These are phyloP conservation scores for Donacobius atricapilla DNA, from an alignment of 2,113 vertebrate genomes.

Conservation along the genomic window DNA sequence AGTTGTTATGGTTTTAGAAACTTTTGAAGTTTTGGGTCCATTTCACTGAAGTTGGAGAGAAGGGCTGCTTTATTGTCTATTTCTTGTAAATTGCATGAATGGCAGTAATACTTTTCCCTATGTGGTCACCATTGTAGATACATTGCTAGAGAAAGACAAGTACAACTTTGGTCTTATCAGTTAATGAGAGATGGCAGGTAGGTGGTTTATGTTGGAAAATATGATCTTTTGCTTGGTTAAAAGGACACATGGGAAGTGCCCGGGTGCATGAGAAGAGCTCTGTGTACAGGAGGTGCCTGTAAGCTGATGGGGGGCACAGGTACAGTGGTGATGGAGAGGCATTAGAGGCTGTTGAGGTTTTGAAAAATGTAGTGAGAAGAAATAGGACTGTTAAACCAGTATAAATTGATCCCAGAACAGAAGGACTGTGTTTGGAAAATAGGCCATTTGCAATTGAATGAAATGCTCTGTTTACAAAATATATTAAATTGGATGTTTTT, in stretches of 20 bases:
- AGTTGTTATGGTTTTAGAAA: not conserved
- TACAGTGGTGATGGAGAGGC: not conserved
- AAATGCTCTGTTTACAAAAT: not conserved
- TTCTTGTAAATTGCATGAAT: not conserved
- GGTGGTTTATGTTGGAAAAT: not conserved
- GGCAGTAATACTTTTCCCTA: not conserved
- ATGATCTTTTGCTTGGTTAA: not conserved
- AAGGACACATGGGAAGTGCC: not conserved
- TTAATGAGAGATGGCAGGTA: not conserved
- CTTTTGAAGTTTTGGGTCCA: not conserved
- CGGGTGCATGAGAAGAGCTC: not conserved
- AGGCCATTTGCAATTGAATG: not conserved
- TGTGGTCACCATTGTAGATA: not conserved
- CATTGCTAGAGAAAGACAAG: not conserved
- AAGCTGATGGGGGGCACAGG: not conserved
- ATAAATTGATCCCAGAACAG: not conserved
- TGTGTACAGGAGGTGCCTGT: not conserved
- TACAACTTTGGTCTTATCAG: not conserved
- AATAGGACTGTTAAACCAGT: not conserved
- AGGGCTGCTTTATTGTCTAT: not conserved
- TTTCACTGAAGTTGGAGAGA: not conserved
- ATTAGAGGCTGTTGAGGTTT: not conserved
- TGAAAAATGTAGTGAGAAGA: not conserved
- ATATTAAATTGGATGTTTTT: not conserved
- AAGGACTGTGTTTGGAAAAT: not conserved